Base-by-base conservation (phyloP, 2,113 vertebrate species). In the Pedionomus torquatus region DNA sequence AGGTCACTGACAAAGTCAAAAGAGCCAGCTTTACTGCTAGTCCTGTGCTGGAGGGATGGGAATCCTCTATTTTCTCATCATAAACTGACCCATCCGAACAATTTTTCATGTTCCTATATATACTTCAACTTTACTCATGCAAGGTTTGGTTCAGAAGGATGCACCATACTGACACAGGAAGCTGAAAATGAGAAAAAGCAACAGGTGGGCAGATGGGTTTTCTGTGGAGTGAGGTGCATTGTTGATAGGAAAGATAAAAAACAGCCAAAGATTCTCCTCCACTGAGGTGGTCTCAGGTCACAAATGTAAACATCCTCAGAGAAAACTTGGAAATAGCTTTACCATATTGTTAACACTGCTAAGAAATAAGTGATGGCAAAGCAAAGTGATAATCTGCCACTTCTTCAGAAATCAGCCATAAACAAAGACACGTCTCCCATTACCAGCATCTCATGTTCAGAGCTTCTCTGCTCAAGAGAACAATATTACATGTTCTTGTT, bases 1-100 rank as follows among this genome's bases (percentile, higher is more conserved):
- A 63, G 60, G 84, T 83, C 82, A 39, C 41, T 21, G 60, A 70
- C 70, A 72, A 43, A 87, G 88, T 23, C 90, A 80, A 58, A 64
- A 61, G 57, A 60, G 44, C 13, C 54, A n/a, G 31, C 24, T 44
- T 58, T 33, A 2, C 30, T 31, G 37, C 60, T 46, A 37, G 71
- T 41, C 51, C 65, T 37, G 44, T 23, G 24, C 43, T 70, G 35
- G 17, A 31, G 25, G 25, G 31, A 28, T 17, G 25, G 74, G 37
- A 90, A 58, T 23, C 24, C 21, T 82, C 25, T 21, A 25, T 37
- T 43, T 57, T 23, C 17, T 55, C 2, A 0, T 31, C 35, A 35
- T 25, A 68, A 71, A 51, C 88, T 26, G 44, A n/a, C 19, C 21
- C 41, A 52, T 20, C 21, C 37, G 49, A 44, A 37, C 20, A 8